phyloP scores from a whole-genome alignment of 1,140 invertebrate species.

The Drosophila kohkoa region DNA sequence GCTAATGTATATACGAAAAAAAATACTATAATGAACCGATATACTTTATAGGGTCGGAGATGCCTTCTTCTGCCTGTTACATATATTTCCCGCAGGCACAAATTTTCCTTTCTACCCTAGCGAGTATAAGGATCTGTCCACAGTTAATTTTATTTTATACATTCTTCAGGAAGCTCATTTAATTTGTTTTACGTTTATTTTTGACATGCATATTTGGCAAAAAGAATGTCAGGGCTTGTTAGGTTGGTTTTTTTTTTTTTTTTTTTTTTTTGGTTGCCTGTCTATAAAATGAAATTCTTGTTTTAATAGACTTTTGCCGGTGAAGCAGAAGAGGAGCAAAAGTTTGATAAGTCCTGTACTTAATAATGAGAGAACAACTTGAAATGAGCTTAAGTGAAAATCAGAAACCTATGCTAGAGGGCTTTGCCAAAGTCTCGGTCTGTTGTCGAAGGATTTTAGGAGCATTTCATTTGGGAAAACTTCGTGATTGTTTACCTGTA shows the following conservation, averaged over 20 bases:
- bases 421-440: background rate
- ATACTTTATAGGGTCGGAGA: no score
- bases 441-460: constrained; percentile 2
- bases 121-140: no score
- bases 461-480: constrained; percentile 30
- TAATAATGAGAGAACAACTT: constrained; percentile 17
- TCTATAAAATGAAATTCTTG: constrained; percentile 8
- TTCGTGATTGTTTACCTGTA: constrained; percentile 6
- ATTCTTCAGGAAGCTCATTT: no score
- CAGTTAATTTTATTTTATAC: no score
- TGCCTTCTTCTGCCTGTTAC: no score
- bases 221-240: background rate
- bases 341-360: constrained; percentile 13
- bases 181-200: no score
- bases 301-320: constrained; percentile 7
- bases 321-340: constrained; percentile 7
- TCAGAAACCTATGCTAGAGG: background rate
- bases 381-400: constrained; percentile 22
- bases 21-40: no score
- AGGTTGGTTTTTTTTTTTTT: background rate
- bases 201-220: no score
- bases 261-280: no score
- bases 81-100: no score
- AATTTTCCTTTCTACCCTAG: no score
- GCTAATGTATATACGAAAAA: no score